These are phyloP conservation scores for Phengaris arion DNA, from an alignment of 2,888 invertebrate genomes.

Conservation along the genomic window DNA sequence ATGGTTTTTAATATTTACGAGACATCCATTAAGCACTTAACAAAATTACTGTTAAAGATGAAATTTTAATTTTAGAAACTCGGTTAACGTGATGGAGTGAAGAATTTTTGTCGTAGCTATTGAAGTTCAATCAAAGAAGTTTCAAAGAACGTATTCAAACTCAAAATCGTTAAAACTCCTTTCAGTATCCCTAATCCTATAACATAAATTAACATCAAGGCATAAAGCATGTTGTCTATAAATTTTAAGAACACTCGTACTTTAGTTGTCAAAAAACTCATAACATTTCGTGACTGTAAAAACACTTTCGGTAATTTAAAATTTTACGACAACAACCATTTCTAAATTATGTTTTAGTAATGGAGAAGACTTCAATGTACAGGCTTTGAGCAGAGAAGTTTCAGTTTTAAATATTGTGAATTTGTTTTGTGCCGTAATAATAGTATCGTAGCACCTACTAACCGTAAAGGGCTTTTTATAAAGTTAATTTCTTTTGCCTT, in stretches of 20 bases:
- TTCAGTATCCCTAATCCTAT: slow-evolving; percentile 42
- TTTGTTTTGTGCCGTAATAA: not conserved
- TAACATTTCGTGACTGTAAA: slow-evolving; percentile 13
- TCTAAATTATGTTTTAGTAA: slow-evolving; percentile 7
- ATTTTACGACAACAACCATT: slow-evolving; percentile 5
- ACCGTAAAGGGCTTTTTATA: not conserved
- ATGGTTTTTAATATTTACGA: not conserved
- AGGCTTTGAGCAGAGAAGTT: not conserved
- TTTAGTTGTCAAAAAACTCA: slow-evolving; percentile 10
- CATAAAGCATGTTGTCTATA: slow-evolving; percentile 2
- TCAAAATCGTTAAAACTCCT: slow-evolving; percentile 43
- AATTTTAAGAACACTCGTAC: not conserved
- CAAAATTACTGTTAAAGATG: not conserved
- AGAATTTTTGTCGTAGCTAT: not conserved
- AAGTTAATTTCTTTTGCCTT: not conserved
- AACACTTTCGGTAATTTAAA: slow-evolving; percentile 17
- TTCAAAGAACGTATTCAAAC: not conserved
- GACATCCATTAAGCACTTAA: not conserved
- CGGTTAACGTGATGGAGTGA: not conserved
- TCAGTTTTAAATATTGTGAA: slow-evolving; percentile 3
- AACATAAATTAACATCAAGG: not conserved
- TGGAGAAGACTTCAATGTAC: not conserved
- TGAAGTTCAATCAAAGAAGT: no score
- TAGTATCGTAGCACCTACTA: no score
- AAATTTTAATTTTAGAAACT: not conserved